These are phyloP conservation scores for Aotus griseimembra DNA, from an alignment of 2,797 vertebrate genomes.

Conservation along the genomic window DNA sequence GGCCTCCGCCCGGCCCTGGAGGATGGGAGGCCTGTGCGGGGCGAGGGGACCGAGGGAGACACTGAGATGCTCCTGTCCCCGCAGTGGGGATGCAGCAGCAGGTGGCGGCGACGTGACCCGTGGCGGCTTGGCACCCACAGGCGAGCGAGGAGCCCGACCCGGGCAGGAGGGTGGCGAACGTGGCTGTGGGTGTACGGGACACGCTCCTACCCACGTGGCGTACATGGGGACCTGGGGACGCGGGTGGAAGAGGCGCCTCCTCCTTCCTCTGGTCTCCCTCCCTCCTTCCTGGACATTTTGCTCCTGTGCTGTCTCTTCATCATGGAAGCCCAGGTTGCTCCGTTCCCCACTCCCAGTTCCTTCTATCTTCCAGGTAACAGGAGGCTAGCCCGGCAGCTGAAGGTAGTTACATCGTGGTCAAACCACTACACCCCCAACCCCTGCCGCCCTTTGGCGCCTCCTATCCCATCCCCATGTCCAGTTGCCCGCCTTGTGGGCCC, in stretches of 20 bases:
- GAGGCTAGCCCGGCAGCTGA: not conserved
- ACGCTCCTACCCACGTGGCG: slow-evolving; percentile 56
- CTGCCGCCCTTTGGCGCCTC: rapidly evolving
- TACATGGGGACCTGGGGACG: slow-evolving; percentile 17
- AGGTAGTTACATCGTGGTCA: not conserved
- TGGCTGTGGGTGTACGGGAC: slow-evolving; percentile 44
- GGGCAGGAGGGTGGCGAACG: not conserved
- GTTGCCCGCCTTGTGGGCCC: not conserved
- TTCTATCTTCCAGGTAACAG: not conserved
- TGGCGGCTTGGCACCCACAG: not conserved
- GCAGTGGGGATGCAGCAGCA: slow-evolving; percentile 61
- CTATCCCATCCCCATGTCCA: rapidly evolving
- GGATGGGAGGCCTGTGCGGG: not conserved
- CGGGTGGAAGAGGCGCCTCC: not conserved
- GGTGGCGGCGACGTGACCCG: slow-evolving; percentile 62
- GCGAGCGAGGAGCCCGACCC: not conserved
- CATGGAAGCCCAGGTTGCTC: not conserved
- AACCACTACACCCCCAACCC: not conserved
- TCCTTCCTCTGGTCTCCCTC: not conserved
- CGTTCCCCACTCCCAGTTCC: not conserved
- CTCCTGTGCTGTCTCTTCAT: not conserved
- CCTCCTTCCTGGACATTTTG: slow-evolving; percentile 15
- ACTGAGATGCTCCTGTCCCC: not conserved
- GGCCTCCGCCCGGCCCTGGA: not conserved
- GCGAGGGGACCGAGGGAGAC: not conserved